A percentile compares a stretch with the other conserved stretches of the same genome.
Evolutionary conservation across 1,140 invertebrate genomes (phyloP).

Genomic region (Daktulosphaira vitifoliae): DNA sequence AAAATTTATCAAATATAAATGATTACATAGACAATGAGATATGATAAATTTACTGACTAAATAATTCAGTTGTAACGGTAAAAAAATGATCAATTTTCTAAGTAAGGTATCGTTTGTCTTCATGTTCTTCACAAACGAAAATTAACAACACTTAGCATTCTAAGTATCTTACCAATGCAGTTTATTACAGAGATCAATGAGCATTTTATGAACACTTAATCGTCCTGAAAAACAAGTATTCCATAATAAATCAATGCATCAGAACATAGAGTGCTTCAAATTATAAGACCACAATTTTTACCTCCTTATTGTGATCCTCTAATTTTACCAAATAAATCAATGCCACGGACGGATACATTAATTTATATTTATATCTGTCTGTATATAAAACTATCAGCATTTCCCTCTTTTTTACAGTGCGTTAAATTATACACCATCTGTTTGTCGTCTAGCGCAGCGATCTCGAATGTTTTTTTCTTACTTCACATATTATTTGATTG

Average conservation of each 20-base stretch:
- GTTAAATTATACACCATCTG: conserved; percentile 7
- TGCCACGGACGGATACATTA: conserved; percentile 12
- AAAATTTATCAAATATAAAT: too few relatives aligned
- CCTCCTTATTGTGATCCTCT: conserved; percentile 3
- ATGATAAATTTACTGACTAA: too few relatives aligned
- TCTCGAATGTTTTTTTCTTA: too few relatives aligned
- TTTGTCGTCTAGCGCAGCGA: not conserved
- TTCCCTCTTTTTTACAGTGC: not conserved
- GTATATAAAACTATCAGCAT: conserved; percentile 4
- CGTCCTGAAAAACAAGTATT: conserved; percentile 17
- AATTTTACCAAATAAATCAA: conserved; percentile 32
- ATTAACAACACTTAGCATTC: too few relatives aligned
- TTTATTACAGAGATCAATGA: too few relatives aligned
- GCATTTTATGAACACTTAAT: conserved; percentile 11
- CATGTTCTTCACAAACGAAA: too few relatives aligned
- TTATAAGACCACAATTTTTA: conserved; percentile 6
- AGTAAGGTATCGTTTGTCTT: too few relatives aligned
- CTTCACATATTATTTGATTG: too few relatives aligned
- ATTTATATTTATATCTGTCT: not conserved
- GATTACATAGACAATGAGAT: too few relatives aligned
- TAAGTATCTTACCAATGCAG: too few relatives aligned
- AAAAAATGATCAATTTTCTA: too few relatives aligned
- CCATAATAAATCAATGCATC: conserved; percentile 26
- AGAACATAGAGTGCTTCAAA: conserved; percentile 7
- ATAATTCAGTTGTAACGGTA: too few relatives aligned